phyloP scores from a whole-genome alignment of 1,140 invertebrate genomes.

The Megalopta genalis region DNA sequence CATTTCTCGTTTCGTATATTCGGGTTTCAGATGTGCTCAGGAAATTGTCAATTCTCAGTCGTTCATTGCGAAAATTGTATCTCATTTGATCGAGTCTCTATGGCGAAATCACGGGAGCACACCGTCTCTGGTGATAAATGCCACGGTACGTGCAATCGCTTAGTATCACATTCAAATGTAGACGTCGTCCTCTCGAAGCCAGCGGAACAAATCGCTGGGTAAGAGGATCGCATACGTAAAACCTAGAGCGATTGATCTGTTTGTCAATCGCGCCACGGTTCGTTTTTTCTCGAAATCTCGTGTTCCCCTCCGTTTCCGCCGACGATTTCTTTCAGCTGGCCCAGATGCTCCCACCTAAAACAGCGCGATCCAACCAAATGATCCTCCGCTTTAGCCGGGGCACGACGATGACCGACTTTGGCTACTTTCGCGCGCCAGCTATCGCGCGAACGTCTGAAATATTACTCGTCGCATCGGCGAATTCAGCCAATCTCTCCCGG shows the following conservation, averaged over 20 bases:
- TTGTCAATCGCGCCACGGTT: constrained; percentile 53
- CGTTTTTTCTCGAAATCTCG: constrained; percentile 28
- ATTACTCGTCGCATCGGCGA: constrained; percentile 20
- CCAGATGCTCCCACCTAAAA: neutral
- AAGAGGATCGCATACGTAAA: constrained; percentile 41
- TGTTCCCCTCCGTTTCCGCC: neutral
- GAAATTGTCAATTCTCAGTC: too few species aligned
- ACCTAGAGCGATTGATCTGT: constrained; percentile 46
- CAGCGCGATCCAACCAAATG: constrained; percentile 27
- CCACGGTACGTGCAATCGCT: neutral
- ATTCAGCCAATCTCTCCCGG: neutral
- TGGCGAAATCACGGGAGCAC: too few species aligned
- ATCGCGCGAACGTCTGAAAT: neutral
- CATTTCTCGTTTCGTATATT: too few species aligned
- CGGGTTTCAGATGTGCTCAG: too few species aligned
- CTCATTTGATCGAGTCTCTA: neutral
- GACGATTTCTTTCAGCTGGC: neutral
- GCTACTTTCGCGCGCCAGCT: neutral
- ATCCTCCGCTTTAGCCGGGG: neutral
- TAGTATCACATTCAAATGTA: constrained; percentile 7
- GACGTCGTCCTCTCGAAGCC: neutral
- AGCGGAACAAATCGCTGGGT: constrained; percentile 22
- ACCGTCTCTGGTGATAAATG: neutral
- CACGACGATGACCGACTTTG: neutral
- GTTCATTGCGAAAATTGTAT: neutral